These are phyloP conservation scores for Heteractis magnifica DNA, from an alignment of 92 coral and sea anemone genomes.

Conservation along the genomic window DNA sequence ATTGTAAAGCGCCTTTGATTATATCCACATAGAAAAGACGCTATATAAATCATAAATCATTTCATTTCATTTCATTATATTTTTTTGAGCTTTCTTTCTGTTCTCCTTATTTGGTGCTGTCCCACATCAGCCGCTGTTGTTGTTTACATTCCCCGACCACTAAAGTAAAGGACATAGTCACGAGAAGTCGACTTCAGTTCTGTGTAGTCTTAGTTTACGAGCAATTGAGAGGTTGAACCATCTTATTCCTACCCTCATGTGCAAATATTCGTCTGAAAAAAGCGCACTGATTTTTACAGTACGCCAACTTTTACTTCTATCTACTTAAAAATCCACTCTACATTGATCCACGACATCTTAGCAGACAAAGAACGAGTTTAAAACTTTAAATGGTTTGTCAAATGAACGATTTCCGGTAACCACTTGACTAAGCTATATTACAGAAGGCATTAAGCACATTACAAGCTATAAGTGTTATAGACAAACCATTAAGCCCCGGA, in stretches of 20 bases:
- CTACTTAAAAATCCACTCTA: not conserved
- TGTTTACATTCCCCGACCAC: not conserved
- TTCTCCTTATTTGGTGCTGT: conserved; percentile 4
- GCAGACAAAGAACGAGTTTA: not conserved
- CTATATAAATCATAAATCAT: too few species aligned
- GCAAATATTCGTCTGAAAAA: too few species aligned
- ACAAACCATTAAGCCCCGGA: conserved; percentile 18
- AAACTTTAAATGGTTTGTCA: conserved; percentile 13
- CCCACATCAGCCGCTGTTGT: not conserved
- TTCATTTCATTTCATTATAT: too few species aligned
- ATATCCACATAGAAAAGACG: too few species aligned
- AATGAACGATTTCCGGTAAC: conserved; percentile 26
- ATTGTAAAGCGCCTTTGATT: too few species aligned
- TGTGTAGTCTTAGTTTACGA: too few species aligned
- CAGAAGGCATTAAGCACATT: not conserved
- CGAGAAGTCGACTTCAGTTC: not conserved
- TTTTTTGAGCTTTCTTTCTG: not conserved
- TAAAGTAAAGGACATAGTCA: not conserved
- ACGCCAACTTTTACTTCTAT: too few species aligned
- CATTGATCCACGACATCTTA: not conserved
- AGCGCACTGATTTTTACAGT: too few species aligned
- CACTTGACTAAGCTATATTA: not conserved
- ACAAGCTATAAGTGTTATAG: not conserved
- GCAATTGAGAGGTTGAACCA: too few species aligned
- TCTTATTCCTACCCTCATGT: too few species aligned